phyloP scores from a whole-genome alignment of 2,113 vertebrate genomes.

The Oncorhynchus mykiss region DNA sequence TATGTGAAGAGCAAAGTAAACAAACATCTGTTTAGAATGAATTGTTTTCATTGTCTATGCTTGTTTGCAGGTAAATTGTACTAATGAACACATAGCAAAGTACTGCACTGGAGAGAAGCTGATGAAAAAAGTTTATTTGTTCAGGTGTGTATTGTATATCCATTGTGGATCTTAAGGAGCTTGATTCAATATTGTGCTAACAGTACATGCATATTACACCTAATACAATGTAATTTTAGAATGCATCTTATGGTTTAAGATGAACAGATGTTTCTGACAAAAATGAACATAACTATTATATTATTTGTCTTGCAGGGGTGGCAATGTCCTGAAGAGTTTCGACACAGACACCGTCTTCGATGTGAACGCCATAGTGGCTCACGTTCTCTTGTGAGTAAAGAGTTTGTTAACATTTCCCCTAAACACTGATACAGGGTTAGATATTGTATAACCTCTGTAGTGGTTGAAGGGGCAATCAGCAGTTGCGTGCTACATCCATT shows the following conservation, averaged over 20 bases:
- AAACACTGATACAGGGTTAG: no score
- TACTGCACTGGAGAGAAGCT: conserved; percentile 81
- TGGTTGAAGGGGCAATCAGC: not conserved
- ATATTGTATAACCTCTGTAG: not conserved
- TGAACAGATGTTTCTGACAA: not conserved
- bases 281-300: not conserved
- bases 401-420: no score
- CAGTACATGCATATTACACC: not conserved
- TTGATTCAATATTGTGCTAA: not conserved
- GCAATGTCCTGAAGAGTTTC: conserved; percentile 81
- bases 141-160: conserved; percentile 76
- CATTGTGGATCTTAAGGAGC: not conserved
- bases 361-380: conserved; percentile 85
- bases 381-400: conserved; percentile 90
- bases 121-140: conserved; percentile 82
- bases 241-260: not conserved
- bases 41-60: not conserved
- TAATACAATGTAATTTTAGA: not conserved
- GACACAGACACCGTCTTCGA: conserved; percentile 87
- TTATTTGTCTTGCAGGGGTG: conserved; percentile 69
- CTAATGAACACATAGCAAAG: conserved; percentile 65
- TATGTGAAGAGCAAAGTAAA: not conserved
- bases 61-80: conserved; percentile 82
- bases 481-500: not conserved
- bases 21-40: not conserved